phyloP scores from a whole-genome alignment of 2,113 vertebrate genomes.

The Clarias batrachus region DNA sequence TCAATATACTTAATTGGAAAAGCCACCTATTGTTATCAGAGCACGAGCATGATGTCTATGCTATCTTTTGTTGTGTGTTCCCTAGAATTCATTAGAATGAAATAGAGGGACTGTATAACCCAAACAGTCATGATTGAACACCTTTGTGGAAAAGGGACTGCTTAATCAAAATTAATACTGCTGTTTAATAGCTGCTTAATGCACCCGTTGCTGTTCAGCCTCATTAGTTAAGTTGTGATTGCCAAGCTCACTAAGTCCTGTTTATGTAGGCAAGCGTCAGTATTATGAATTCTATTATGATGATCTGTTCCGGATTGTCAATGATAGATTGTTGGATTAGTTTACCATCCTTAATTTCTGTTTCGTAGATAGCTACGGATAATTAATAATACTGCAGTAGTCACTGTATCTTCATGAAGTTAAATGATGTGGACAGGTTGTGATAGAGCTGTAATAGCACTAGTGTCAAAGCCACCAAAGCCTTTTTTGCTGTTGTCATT shows the following conservation, averaged over 20 bases:
- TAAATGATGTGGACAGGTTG: slow-evolving; percentile 11
- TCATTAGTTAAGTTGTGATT: slow-evolving; percentile 57
- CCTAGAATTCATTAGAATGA: background rate
- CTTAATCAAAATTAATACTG: background rate
- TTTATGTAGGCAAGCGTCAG: slow-evolving; percentile 46
- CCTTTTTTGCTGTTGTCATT: background rate
- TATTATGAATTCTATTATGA: slow-evolving; percentile 25
- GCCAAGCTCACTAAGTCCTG: slow-evolving; percentile 40
- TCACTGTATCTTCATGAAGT: slow-evolving; percentile 27
- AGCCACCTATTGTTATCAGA: background rate
- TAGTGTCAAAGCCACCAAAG: slow-evolving; percentile 1
- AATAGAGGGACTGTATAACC: background rate
- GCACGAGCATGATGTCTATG: background rate
- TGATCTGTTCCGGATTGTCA: slow-evolving; percentile 29
- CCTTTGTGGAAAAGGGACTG: background rate
- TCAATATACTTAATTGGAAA: background rate
- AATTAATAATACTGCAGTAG: slow-evolving; percentile 34
- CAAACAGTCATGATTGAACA: background rate
- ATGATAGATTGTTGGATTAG: slow-evolving; percentile 38
- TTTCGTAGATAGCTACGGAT: slow-evolving; percentile 13
- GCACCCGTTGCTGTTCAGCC: slow-evolving; percentile 53
- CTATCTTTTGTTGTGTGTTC: background rate
- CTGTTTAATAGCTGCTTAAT: slow-evolving; percentile 15
- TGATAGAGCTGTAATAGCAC: background rate
- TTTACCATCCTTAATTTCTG: slow-evolving; percentile 37